Conservation (phyloP, 2,113 vertebrate genomes). For the Myxocyprinus asiaticus region DNA sequence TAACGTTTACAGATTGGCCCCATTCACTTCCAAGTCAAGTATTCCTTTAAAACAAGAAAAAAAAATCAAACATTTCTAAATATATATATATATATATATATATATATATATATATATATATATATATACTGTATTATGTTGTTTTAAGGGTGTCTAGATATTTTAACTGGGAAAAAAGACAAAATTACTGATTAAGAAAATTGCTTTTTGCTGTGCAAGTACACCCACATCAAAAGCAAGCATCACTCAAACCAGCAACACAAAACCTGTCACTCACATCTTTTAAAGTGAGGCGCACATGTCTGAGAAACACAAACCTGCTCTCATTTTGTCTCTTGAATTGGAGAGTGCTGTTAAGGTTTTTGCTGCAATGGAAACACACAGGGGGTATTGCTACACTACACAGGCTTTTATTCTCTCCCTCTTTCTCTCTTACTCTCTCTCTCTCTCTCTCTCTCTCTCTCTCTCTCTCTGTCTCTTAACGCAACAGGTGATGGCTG, state of each 20-base stretch:
- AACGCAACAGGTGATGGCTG: constrained; percentile 31
- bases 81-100: too few species aligned
- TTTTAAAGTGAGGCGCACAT: not conserved
- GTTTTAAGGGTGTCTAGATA: too few species aligned
- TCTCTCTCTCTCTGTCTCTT: not conserved
- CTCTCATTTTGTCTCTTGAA: constrained; percentile 10
- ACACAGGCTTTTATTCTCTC: not conserved
- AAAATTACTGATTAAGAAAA: too few species aligned
- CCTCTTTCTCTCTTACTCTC: not conserved
- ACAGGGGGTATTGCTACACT: not conserved
- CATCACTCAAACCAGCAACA: constrained; percentile 15
- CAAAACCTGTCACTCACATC: constrained; percentile 11
- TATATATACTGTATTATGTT: too few species aligned
- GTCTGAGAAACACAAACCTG: constrained; percentile 29
- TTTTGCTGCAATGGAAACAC: constrained; percentile 7
- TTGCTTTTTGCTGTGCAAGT: too few species aligned
- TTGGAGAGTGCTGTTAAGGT: not conserved
- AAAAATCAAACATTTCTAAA: too few species aligned
- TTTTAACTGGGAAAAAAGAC: too few species aligned
- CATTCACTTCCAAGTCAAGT: too few species aligned
- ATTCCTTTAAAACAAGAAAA: too few species aligned
- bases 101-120: too few species aligned
- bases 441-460: not conserved
- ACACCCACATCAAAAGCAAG: not conserved
- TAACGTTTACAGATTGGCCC: too few species aligned